Evolutionary conservation across 2,888 invertebrate species (phyloP).

Genomic region (Eupeodes latifasciatus): DNA sequence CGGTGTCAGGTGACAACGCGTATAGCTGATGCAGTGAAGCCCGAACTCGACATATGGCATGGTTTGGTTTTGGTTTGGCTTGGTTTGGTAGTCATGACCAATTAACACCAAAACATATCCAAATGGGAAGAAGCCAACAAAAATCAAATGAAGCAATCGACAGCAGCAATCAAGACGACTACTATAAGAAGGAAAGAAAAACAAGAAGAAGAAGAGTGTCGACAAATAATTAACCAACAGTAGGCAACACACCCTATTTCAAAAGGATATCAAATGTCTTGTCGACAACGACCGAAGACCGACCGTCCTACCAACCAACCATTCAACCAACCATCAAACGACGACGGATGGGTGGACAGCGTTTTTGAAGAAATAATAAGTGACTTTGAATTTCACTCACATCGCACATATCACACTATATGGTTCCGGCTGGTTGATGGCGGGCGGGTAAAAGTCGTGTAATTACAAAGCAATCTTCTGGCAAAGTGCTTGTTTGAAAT

Average conservation of each 20-base stretch:
- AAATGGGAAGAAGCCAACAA: constrained; percentile 71
- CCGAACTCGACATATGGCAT: constrained; percentile 71
- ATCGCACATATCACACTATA: neutral
- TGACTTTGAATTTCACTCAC: constrained; percentile 26
- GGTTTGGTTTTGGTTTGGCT: constrained; percentile 39
- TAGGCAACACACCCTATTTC: constrained; percentile 46
- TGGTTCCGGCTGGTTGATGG: constrained; percentile 1
- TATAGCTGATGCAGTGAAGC: constrained; percentile 62
- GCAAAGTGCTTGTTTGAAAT: constrained; percentile 48
- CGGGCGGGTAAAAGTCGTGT: constrained; percentile 36
- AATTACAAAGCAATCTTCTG: constrained; percentile 51
- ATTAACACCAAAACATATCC: constrained; percentile 71
- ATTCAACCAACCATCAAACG: neutral
- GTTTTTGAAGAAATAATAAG: constrained; percentile 49
- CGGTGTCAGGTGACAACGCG: constrained; percentile 61
- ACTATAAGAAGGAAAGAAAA: neutral
- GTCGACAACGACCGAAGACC: neutral
- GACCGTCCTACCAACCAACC: neutral
- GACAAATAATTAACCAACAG: constrained; percentile 70
- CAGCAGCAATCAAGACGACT: constrained; percentile 43
- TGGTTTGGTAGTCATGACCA: constrained; percentile 68
- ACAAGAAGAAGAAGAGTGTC: constrained; percentile 21
- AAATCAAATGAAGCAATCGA: constrained; percentile 70
- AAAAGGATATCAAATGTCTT: constrained; percentile 64
- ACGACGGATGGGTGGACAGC: constrained; percentile 35